A percentile compares a stretch with the other conserved stretches of the same genome.
phyloP scores from a whole-genome alignment of 1,140 invertebrate species.

The Bradysia coprophila region DNA sequence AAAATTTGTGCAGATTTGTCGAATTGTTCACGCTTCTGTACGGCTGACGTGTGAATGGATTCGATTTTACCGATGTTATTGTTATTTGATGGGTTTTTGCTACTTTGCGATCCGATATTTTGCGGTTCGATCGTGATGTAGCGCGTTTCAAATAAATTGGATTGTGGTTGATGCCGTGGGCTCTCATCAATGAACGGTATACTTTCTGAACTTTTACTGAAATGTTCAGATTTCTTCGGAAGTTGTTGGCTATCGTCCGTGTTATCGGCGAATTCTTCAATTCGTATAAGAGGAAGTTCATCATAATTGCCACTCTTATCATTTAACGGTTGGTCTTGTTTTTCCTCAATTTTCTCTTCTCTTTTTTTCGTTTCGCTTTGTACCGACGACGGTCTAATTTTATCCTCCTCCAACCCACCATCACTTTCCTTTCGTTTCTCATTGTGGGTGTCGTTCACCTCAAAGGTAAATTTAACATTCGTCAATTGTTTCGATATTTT shows the following conservation, averaged over 20 bases:
- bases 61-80: background rate
- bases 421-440: too few species aligned
- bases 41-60: background rate
- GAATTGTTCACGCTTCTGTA: background rate
- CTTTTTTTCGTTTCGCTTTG: background rate
- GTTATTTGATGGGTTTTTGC: too few species aligned
- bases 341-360: background rate
- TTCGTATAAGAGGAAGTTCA: background rate
- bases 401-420: too few species aligned
- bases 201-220: background rate
- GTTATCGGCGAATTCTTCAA: background rate
- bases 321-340: background rate
- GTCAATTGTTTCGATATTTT: background rate
- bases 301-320: background rate
- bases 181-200: conserved; percentile 2
- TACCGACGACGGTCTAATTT: background rate
- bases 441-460: background rate
- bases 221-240: background rate
- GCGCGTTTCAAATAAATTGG: background rate
- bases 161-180: background rate
- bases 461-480: conserved; percentile 1
- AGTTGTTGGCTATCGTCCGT: background rate
- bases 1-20: conserved; percentile 1
- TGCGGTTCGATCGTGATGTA: background rate
- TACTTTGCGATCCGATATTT: background rate